Base-by-base conservation (phyloP, 2,888 invertebrate genomes). In the Noctua janthina region DNA sequence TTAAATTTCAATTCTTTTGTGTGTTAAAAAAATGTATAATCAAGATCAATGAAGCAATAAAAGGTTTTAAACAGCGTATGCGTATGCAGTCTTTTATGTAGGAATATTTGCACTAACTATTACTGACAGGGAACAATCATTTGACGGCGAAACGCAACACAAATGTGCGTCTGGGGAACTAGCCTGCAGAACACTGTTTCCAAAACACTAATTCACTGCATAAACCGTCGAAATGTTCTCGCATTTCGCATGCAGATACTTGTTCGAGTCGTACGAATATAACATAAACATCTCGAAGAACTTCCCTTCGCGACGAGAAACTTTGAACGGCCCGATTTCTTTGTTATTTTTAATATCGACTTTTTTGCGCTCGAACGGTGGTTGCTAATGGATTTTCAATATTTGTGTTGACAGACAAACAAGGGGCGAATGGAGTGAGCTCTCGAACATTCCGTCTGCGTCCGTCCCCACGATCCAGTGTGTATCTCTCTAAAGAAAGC, bases 311-410 rank as follows among this genome's bases (percentile, higher is more conserved):
- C 75, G 79, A 84, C 90, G 90, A 77, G 88, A 93, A 95, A 94
- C 93, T 94, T 94, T 93, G 93, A 91, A 91, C 91, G 91, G 92
- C 90, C 91, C 92, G 90, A 93, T 94, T 95, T 94, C 94, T 94
- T 94, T 95, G 94, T 95, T 95, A 95, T 95, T 95, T 95, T 95
- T 94, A 95, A 95, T 95, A 95, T 94, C 94, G 94, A 93, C 94
- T 94, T 95, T 95, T 94, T 94, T 95, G 89, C 94, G 94, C 94
- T 93, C 91, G 89, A 93, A 91, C 91, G 93, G 93, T 92, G 94
- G 94, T 94, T 94, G 94, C 94, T 96, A 96, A 96, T 96, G 96
- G 96, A 96, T 96, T 96, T 95, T 95, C 96, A 96, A 96, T 96
- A 96, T 96, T 96, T 96, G 95, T 95, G 92, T 95, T 95, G 95